Conservation (phyloP, 92 coral and sea anemone species). For the Metridium senile region DNA sequence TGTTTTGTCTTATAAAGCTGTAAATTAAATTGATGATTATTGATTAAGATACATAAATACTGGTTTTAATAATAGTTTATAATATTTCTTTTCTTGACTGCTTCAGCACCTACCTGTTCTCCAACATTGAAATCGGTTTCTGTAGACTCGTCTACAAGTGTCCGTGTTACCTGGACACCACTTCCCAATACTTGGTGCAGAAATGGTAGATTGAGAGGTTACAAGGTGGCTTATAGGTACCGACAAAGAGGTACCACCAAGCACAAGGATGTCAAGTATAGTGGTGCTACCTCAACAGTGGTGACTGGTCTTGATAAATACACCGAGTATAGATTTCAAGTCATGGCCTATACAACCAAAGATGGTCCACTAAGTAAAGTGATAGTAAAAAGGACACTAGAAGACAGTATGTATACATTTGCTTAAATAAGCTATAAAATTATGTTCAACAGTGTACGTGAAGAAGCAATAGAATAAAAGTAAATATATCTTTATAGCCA, state of each 20-base stretch:
- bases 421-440: too few relatives aligned
- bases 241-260: too few relatives aligned
- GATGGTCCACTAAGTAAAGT: conserved; percentile 31
- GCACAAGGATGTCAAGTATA: neutral
- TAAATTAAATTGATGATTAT: too few relatives aligned
- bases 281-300: too few relatives aligned
- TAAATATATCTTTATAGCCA: too few relatives aligned
- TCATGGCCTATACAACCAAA: conserved; percentile 22
- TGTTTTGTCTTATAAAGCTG: too few relatives aligned
- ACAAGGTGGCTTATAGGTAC: neutral
- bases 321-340: conserved; percentile 31
- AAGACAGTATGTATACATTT: conserved; percentile 29
- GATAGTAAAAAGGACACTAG: conserved; percentile 15
- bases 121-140: neutral
- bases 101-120: conserved; percentile 16
- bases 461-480: too few relatives aligned
- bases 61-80: too few relatives aligned
- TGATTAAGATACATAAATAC: too few relatives aligned
- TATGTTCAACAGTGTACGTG: too few relatives aligned
- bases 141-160: conserved; percentile 10
- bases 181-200: neutral
- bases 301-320: conserved; percentile 15
- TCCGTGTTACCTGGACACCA: conserved; percentile 21
- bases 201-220: conserved; percentile 34
- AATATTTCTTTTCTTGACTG: too few relatives aligned